These are phyloP conservation scores for Caenorhabditis sp. DNA, from an alignment of 2,888 invertebrate species.

Conservation along the genomic window DNA sequence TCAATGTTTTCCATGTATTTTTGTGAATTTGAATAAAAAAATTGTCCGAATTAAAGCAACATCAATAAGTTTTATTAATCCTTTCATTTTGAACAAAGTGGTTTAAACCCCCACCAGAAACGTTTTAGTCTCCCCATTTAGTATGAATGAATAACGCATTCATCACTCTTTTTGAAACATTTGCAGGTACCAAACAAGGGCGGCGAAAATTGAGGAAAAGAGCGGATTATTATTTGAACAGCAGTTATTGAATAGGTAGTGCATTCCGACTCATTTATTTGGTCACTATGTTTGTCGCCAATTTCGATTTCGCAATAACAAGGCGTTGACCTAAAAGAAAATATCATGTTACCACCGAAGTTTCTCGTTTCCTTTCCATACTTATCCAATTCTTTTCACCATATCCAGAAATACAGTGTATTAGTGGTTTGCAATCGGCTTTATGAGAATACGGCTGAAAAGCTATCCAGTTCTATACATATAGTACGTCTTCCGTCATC, in stretches of 20 bases:
- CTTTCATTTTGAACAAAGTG: no score
- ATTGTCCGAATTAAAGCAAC: no score
- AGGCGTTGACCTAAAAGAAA: conserved; percentile 10
- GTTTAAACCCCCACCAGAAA: no score
- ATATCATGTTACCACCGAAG: conserved; percentile 9
- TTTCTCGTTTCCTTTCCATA: not conserved
- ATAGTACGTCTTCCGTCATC: conserved; percentile 5
- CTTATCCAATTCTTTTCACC: not conserved
- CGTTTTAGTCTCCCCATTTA: conserved; percentile 5
- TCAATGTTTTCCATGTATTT: conserved; percentile 9
- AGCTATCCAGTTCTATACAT: conserved; percentile 13
- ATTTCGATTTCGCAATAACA: conserved; percentile 31
- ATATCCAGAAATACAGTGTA: not conserved
- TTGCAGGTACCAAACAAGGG: conserved; percentile 5
- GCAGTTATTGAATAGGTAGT: conserved; percentile 50
- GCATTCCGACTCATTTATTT: conserved; percentile 50
- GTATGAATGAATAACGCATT: not conserved
- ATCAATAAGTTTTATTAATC: no score
- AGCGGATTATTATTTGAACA: conserved; percentile 45
- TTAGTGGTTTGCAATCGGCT: not conserved
- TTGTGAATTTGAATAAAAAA: conserved; percentile 3
- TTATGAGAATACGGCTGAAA: not conserved
- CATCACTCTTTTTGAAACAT: conserved; percentile 22
- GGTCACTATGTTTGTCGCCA: conserved; percentile 30
- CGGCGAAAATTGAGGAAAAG: conserved; percentile 1